These are phyloP conservation scores for Entomobrya multifasciata DNA, from an alignment of 2,888 invertebrate species.

Conservation along the genomic window DNA sequence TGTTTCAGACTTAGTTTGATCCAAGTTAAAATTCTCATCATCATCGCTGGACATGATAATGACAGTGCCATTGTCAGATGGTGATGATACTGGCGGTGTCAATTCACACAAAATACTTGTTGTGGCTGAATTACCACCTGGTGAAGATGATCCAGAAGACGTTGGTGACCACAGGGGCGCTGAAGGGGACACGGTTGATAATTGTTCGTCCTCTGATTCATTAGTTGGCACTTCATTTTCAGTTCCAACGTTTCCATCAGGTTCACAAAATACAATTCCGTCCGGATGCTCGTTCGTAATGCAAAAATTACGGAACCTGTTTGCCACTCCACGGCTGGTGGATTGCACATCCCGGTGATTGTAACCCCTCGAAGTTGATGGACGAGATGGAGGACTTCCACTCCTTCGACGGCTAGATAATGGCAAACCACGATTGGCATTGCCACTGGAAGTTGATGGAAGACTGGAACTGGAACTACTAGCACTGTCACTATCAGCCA, in stretches of 20 bases:
- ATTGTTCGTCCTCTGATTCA: background rate
- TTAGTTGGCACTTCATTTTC: background rate
- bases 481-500: too few relatives aligned
- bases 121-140: background rate
- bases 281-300: conserved; percentile 6
- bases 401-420: too few relatives aligned
- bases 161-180: background rate
- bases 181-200: too few relatives aligned
- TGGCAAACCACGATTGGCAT: too few relatives aligned
- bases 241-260: background rate
- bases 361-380: background rate
- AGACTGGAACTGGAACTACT: too few relatives aligned
- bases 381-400: too few relatives aligned
- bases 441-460: too few relatives aligned
- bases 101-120: background rate
- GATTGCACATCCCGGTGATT: background rate
- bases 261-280: background rate
- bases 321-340: background rate
- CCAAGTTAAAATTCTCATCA: background rate
- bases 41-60: background rate
- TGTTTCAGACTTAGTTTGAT: too few relatives aligned
- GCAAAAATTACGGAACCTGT: conserved; percentile 32
- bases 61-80: background rate
- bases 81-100: background rate
- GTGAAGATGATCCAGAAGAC: background rate